Base-by-base conservation (phyloP, 2,797 vertebrate species). In the Leptoclinus maculatus region DNA sequence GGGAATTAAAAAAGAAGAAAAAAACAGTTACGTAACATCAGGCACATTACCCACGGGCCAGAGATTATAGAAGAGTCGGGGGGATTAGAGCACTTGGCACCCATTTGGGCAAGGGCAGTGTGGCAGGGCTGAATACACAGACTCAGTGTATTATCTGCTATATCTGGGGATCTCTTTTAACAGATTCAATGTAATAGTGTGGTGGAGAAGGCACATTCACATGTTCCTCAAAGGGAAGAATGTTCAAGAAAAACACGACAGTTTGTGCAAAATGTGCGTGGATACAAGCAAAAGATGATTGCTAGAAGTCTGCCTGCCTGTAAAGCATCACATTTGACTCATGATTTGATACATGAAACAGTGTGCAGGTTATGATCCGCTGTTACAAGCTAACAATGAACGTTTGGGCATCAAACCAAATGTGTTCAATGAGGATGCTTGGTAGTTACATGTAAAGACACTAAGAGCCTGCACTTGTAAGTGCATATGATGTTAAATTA, bases 41-140 rank as follows among this genome's bases (percentile, higher is more conserved):
- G 56, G 36, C 49, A 23, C 63, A 78, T 89, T 79, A 88, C 79
- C 82, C 45, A 1, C 29, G 1, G 79, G 76, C 72, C 75, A 65
- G 71, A 71, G 90, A 91, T 90, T 83, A 83, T 53, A 54, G 79
- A 74, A 71, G 73, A 80, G 66, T 81, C 53, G 0, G 14, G 70
- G 68, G 83, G 89, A 92, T 92, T 88, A 89, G 79, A 47, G 32
- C 51, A 68, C 49, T 79, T 86, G 74, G 80, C 72, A 71, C 79
- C 71, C 49, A 19, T 68, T 38, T 72, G 68, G 72, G 19, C 71
- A 49, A 65, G 74, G 70, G n/a, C 79, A 68, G 78, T 39, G 67
- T 85, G 83, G 59, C 76, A 53, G 73, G 51, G 60, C 58, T 63
- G 57, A 78, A 79, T 34, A n/a, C 76, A 83, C 54, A 53, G 32